phyloP scores from a whole-genome alignment of 2,797 vertebrate species.

The Halcyon chelicuti region DNA sequence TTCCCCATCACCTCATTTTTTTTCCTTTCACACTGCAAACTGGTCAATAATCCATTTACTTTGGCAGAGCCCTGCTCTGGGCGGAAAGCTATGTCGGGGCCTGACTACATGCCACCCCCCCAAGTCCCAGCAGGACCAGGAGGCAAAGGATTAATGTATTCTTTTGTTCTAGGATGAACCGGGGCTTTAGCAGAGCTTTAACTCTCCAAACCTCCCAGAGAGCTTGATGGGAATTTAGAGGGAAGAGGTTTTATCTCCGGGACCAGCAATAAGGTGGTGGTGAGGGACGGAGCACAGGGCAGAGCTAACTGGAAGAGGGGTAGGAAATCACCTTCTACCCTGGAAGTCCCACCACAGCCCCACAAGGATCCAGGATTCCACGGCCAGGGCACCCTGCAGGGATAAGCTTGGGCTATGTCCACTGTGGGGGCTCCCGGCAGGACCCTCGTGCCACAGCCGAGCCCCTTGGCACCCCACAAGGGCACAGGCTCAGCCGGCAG shows the following conservation, averaged over 20 bases:
- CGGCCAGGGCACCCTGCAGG: background rate
- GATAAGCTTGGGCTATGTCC: background rate
- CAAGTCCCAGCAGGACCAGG: background rate
- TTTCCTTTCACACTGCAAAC: slow-evolving; percentile 5
- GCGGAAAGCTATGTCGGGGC: background rate
- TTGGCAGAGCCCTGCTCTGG: background rate
- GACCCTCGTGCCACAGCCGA: background rate
- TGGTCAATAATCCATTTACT: slow-evolving; percentile 56
- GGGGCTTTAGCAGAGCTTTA: background rate
- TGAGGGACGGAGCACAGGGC: background rate
- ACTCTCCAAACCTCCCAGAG: background rate
- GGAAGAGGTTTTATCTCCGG: background rate
- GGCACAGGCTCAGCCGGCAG: background rate
- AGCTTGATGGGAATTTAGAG: background rate
- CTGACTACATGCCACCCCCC: fast-evolving
- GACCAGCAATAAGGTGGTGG: background rate
- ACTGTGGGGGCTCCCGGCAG: background rate
- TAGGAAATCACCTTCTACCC: background rate
- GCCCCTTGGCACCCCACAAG: background rate
- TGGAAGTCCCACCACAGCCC: fast-evolving
- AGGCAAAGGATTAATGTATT: slow-evolving; percentile 19
- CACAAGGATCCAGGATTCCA: background rate
- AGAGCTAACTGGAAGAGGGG: background rate
- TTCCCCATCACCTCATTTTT: background rate
- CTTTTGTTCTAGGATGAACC: slow-evolving; percentile 28